Evolutionary conservation across 2,797 vertebrate genomes (phyloP), one percentile per base, ranked within the genome.

Genomic region (Vultur gryphus): DNA sequence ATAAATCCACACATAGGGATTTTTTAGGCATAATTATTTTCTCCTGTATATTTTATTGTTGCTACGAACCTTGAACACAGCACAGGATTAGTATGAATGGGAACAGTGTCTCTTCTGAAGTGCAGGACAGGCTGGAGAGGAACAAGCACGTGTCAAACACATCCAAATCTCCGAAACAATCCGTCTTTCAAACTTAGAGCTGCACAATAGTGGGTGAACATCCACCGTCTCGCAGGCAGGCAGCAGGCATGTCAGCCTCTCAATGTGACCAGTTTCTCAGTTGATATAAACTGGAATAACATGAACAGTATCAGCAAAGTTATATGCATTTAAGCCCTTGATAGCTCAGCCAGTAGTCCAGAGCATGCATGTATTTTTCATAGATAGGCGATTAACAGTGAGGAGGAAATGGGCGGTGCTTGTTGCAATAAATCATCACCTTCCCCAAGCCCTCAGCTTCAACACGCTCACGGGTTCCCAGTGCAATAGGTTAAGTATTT

Each of bases 401-500:
- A 76, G 49, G 9, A 77, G 76, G 49, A 58, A 69, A 31, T n/a
- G 58, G 37, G 20, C 0, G 12, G 13, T 23, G 48, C 71, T 35
- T 16, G 16, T 61, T 86, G 6, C 17, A 26, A 7, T 69, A 70
- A 71, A 79, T 33, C 85, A 25, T 31, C 80, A 5, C 72, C 64
- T 62, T 73, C 59, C n/a, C 71, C 15, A 13, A 33, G 69, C 84
- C 72, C 69, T 66, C 48, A 3, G 0, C 72, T 71, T 64, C 89
- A 55, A 14, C 5, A 13, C 0, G 2, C 54, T 62, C 55, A 19
- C 0, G 5, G 39, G 1, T 37, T 51, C 93, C 78, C 29, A 2
- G 35, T 3, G 71, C 33, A 15, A 57, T 43, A 82, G 85, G 71
- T 95, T 61, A 73, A 90, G 80, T 51, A 83, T 93, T 91, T 87